Base-by-base conservation (phyloP, 1,140 invertebrate genomes). In the Drosophila melanogaster region DNA sequence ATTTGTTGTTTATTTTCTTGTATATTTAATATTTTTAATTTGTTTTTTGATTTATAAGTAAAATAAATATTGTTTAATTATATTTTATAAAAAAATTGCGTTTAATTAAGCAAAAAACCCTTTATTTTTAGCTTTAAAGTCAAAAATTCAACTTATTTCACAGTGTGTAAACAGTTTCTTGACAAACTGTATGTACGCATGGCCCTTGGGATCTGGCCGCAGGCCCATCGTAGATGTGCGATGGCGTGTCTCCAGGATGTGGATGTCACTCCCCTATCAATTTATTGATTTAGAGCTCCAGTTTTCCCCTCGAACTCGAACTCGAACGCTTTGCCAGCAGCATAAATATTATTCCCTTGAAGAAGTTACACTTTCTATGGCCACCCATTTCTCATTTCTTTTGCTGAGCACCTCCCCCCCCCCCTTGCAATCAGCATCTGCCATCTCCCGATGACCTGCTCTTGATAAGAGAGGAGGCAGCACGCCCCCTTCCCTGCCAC, bases 371-470 rank as follows among this genome's bases (percentile, higher is more conserved):
- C 69, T 86, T 86, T 81, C 74, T 60, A 24, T 49, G 46, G 62
- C 81, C 73, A 70, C 62, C 49, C 72, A 77, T 64, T 41, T 74
- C 57, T 65, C 44, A 53, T 44, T 55, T 49, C 47, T 12, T 49
- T 53, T 30, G 40, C n/a, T 11, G 8, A 12, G 57, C 35, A n/a
- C 19, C 2, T 22, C 33, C 49, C 41, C 12, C 11, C 11, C 35
- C 61, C 58, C 26, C 64, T 43, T 19, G 66, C 66, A 70, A 70
- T 70, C 66, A 70, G 66, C 66, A 69, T 70, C 43, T 70, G 66
- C 64, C 66, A 59, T 70, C 66, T 56, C 53, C 59, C 62, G 81
- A 86, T 86, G 81, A 85, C 81, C 81, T 87, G 81, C 78, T 85
- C 81, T 85, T 85, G 81, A 85, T 85, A 85, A 85, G 80, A 74